phyloP scores from a whole-genome alignment of 2,888 invertebrate genomes.

The Fragum whitleyi region DNA sequence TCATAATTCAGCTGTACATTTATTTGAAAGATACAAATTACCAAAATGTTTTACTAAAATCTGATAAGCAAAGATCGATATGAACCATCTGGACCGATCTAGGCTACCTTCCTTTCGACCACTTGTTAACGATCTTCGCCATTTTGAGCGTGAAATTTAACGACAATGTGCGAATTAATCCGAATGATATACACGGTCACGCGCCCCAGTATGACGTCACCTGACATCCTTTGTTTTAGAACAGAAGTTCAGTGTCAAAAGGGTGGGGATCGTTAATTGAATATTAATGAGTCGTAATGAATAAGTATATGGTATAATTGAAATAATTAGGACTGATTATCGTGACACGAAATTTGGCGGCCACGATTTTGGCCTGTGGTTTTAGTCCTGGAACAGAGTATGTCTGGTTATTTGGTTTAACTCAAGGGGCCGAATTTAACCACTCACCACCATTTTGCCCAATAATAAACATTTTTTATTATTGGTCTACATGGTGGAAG shows the following conservation, averaged over 20 bases:
- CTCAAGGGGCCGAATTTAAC: too few species aligned
- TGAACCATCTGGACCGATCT: background rate
- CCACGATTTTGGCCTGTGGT: background rate
- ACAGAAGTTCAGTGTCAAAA: conserved; percentile 32
- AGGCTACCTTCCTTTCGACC: background rate
- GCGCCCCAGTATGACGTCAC: conserved; percentile 14
- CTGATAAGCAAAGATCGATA: too few species aligned
- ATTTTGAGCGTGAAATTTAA: conserved; percentile 31
- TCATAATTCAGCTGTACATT: too few species aligned
- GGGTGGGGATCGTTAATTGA: conserved; percentile 34
- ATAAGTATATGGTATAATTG: conserved; percentile 48
- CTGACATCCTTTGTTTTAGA: conserved; percentile 63
- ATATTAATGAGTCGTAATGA: conserved; percentile 48
- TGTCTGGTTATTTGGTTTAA: too few species aligned
- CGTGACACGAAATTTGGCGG: conserved; percentile 52
- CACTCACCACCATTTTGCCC: too few species aligned
- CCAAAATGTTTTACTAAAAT: too few species aligned
- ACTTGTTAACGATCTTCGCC: conserved; percentile 4
- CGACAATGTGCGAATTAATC: conserved; percentile 56
- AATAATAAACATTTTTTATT: too few species aligned
- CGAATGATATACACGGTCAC: conserved; percentile 40
- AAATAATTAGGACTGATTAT: conserved; percentile 28
- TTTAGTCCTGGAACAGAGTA: background rate
- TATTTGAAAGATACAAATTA: too few species aligned
- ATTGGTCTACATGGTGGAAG: too few species aligned